phyloP scores from a whole-genome alignment of 2,113 vertebrate genomes.

The Platichthys flesus region DNA sequence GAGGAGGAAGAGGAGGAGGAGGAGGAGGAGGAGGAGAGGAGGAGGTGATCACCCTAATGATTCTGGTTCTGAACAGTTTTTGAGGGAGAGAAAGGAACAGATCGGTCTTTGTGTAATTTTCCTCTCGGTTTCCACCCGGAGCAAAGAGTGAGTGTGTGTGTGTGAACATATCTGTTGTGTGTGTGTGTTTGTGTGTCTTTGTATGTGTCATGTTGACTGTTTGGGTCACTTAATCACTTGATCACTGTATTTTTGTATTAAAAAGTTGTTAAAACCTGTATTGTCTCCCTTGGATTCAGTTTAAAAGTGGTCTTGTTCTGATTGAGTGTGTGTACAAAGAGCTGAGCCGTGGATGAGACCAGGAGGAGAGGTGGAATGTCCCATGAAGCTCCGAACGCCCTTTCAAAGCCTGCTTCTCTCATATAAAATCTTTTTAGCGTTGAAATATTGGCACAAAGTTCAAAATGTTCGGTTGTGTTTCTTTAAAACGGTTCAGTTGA shows the following conservation, averaged over 20 bases:
- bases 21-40: conserved; percentile 20
- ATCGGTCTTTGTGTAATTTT: conserved; percentile 65
- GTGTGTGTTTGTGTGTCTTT: conserved; percentile 7
- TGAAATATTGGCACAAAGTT: conserved; percentile 51
- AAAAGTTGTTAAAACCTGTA: neutral
- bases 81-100: conserved; percentile 85
- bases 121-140: no score
- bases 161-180: neutral
- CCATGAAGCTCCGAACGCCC: conserved; percentile 22
- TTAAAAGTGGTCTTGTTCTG: neutral
- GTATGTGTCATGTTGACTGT: conserved; percentile 4
- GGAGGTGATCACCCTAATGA: conserved; percentile 86
- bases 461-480: neutral
- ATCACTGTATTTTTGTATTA: neutral
- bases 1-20: conserved; percentile 15
- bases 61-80: conserved; percentile 89
- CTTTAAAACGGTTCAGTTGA: conserved; percentile 4
- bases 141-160: neutral
- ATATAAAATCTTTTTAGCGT: conserved; percentile 42
- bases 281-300: neutral
- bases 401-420: neutral
- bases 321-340: neutral
- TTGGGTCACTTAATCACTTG: neutral
- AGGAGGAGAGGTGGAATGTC: neutral
- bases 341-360: neutral